Percentiles rank a stretch among this genome's conserved stretches.
Evolutionary conservation across 2,888 invertebrate species (phyloP).

Genomic region (Pseudolycoriella hygida): DNA sequence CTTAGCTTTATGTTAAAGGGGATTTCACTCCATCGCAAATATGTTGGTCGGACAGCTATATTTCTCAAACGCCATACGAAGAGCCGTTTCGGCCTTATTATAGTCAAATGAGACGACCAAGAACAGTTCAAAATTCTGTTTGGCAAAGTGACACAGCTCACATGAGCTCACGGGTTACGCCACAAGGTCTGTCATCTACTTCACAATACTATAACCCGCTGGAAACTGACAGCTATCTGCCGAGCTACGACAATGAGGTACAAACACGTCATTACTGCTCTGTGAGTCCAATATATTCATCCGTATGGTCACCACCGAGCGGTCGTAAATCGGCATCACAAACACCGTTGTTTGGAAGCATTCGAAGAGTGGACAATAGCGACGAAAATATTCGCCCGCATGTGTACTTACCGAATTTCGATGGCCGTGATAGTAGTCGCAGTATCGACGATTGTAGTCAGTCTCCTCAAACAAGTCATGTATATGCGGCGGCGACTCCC

Average conservation of each 20-base stretch:
- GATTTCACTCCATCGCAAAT: slow-evolving; percentile 43
- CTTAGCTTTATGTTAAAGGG: slow-evolving; percentile 38
- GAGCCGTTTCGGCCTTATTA: slow-evolving; percentile 25
- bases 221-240: slow-evolving; percentile 28
- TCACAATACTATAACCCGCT: slow-evolving; percentile 27
- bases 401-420: slow-evolving; percentile 24
- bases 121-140: background rate
- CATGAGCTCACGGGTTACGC: slow-evolving; percentile 15
- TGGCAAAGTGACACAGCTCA: slow-evolving; percentile 9
- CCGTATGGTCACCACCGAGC: slow-evolving; percentile 28
- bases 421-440: background rate
- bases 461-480: slow-evolving; percentile 4
- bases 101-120: slow-evolving; percentile 18
- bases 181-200: slow-evolving; percentile 21
- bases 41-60: slow-evolving; percentile 44
- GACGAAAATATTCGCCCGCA: slow-evolving; percentile 22
- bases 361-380: slow-evolving; percentile 24
- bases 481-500: slow-evolving; percentile 1
- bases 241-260: slow-evolving; percentile 28
- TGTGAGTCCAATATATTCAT: slow-evolving; percentile 28
- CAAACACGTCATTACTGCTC: slow-evolving; percentile 28
- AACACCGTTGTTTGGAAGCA: slow-evolving; percentile 23
- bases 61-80: slow-evolving; percentile 42
- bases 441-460: slow-evolving; percentile 3
- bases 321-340: slow-evolving; percentile 26